Percentiles rank a stretch among this genome's conserved stretches.
Evolutionary conservation across 2,888 invertebrate genomes (phyloP).

Genomic region (Heliconius charithonia): DNA sequence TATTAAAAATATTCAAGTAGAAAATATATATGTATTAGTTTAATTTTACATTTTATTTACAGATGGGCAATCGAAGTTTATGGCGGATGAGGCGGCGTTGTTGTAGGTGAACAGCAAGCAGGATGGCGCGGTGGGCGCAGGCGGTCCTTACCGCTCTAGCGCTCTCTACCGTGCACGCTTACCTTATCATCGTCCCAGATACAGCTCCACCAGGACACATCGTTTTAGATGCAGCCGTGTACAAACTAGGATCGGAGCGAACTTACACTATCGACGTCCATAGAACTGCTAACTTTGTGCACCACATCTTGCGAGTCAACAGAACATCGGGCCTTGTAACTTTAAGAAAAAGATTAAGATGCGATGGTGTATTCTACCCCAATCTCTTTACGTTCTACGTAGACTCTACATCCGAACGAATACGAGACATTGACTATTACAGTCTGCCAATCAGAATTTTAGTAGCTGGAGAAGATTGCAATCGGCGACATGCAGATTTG

Average conservation of each 20-base stretch:
- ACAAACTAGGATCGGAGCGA: conserved; percentile 90
- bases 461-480: conserved; percentile 88
- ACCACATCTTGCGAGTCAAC: conserved; percentile 89
- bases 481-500: conserved; percentile 84
- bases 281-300: conserved; percentile 92
- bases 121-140: conserved; percentile 65
- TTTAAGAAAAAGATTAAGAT: conserved; percentile 88
- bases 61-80: conserved; percentile 67
- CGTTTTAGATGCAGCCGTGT: conserved; percentile 91
- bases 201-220: conserved; percentile 85
- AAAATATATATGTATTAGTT: not conserved
- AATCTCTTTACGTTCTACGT: conserved; percentile 93
- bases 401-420: conserved; percentile 91
- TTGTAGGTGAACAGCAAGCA: conserved; percentile 68
- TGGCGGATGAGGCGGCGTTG: conserved; percentile 72
- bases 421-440: conserved; percentile 92
- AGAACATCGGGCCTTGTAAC: conserved; percentile 89
- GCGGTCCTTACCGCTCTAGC: conserved; percentile 62
- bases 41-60: conserved; percentile 52
- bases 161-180: conserved; percentile 70
- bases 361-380: conserved; percentile 92
- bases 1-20: not conserved
- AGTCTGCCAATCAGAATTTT: conserved; percentile 90
- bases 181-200: conserved; percentile 85
- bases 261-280: conserved; percentile 91